phyloP scores from a whole-genome alignment of 1,140 invertebrate genomes.

The Cotesia vestalis region DNA sequence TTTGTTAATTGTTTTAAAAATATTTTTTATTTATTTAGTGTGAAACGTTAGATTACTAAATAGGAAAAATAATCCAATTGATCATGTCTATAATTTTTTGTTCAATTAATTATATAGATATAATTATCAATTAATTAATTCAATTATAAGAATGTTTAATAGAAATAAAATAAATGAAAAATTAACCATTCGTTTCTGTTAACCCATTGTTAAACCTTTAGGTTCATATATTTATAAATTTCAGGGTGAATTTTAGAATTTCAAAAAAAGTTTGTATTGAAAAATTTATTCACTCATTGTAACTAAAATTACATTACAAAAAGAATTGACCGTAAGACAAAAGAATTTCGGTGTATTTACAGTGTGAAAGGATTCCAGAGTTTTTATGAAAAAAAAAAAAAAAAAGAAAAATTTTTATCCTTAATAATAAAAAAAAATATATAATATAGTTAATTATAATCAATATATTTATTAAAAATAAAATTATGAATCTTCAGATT shows the following conservation, averaged over 20 bases:
- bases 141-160: too few species aligned
- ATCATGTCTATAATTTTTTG: background rate
- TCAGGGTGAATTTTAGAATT: too few species aligned
- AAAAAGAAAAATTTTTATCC: constrained; percentile 11
- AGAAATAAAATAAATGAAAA: too few species aligned
- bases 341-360: constrained; percentile 10
- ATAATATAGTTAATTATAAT: constrained; percentile 26
- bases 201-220: too few species aligned
- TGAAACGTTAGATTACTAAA: constrained; percentile 10
- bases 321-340: background rate
- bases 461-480: background rate
- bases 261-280: too few species aligned
- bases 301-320: background rate
- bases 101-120: too few species aligned
- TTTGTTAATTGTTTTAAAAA: background rate
- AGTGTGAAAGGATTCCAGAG: background rate
- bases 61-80: background rate
- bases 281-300: too few species aligned
- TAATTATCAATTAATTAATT: too few species aligned
- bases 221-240: too few species aligned
- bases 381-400: too few species aligned
- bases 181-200: too few species aligned
- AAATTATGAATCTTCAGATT: constrained; percentile 44
- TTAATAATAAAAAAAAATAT: constrained; percentile 17
- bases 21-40: constrained; percentile 12